Base-by-base conservation (phyloP, 2,797 vertebrate species). In the Australoheros facetus region DNA sequence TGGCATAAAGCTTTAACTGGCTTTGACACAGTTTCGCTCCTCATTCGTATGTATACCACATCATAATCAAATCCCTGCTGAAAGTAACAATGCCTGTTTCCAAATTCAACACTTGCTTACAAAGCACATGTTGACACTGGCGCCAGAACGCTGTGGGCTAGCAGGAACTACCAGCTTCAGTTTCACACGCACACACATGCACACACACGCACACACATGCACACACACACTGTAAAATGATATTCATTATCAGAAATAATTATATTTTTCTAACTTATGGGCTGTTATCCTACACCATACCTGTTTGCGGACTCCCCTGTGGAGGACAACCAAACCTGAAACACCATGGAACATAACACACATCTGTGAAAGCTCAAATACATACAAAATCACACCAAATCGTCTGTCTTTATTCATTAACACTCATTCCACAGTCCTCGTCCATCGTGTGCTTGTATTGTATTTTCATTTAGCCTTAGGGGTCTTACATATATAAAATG, bases 21-120 rank as follows among this genome's bases (percentile, higher is more conserved):
- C 90, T 26, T 80, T 82, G 76, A 79, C 80, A 59, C 58, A 39
- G 78, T 85, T 88, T 89, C 84, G 76, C 87, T 92, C 87, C 90
- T 92, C 84, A 48, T 88, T 91, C 87, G 83, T 89, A 83, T 79
- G 76, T 84, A 73, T 72, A 56, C 84, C 89, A 87, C 88, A 89
- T 92, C 92, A 90, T 89, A 82, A 91, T 88, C 81, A 86, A 91
- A 86, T 90, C 91, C 78, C 87, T 83, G 87, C 87, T 78, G 86
- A 87, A 89, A 83, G 83, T 73, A 88, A 92, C 87, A 89, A 91
- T 83, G 84, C 72, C 56, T 7, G 9, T 80, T 81, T 94, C 91
- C 93, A 93, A 93, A 87, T 75, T 81, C 88, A 82, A 88, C 90
- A 93, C 91, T 91, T 86, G 89, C 91, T 91, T 90, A 89, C 90